Base-by-base conservation (phyloP, 2,888 invertebrate genomes). In the Mythimna lalbum region DNA sequence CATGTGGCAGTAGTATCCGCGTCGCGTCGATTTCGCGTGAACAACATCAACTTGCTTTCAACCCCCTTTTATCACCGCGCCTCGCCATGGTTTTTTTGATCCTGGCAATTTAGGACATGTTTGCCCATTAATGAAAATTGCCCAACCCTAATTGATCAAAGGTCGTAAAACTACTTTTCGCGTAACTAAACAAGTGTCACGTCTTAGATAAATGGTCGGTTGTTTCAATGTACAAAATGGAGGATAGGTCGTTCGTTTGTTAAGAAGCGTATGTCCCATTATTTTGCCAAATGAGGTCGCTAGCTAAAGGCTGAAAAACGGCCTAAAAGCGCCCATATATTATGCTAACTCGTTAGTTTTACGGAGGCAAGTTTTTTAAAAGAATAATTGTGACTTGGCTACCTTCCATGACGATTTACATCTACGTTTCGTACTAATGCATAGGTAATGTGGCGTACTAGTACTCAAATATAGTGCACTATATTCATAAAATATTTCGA, bases 241-340 rank as follows among this genome's bases (percentile, higher is more conserved):
- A 4, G 21, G 9, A 53, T 36, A 23, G 77, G 10, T 59, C 53
- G 57, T 77, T 70, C 4, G 21, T 47, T 63, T 43, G 60, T 61
- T 49, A 33, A 74, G 56, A 57, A 52, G n/a, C 57, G 27, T 50
- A 43, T 76, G 59, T 21, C 59, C 69, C 60, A 76, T 76, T 62
- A 69, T 62, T 74, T 69, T 56, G 1, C 31, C 17, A 62, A 74
- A 76, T 69, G 61, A 57, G 50, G 47, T 69, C 69, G 14, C 43
- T 27, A 19, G 47, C n/a, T 55, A 50, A 60, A 52, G 57, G 39
- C 36, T 76, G 52, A 47, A 76, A 60, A 33, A 60, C 60, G 52
- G 55, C 73, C 31, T 55, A 55, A 62, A 43, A 39, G 39, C 9
- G 27, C 47, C n/a, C n/a, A 31, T 57, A 64, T 27, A 53, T 36